Percentiles rank a stretch among this genome's conserved stretches.
These are phyloP conservation scores for Bos indicus DNA, from an alignment of 2,113 vertebrate genomes.

Conservation along the genomic window DNA sequence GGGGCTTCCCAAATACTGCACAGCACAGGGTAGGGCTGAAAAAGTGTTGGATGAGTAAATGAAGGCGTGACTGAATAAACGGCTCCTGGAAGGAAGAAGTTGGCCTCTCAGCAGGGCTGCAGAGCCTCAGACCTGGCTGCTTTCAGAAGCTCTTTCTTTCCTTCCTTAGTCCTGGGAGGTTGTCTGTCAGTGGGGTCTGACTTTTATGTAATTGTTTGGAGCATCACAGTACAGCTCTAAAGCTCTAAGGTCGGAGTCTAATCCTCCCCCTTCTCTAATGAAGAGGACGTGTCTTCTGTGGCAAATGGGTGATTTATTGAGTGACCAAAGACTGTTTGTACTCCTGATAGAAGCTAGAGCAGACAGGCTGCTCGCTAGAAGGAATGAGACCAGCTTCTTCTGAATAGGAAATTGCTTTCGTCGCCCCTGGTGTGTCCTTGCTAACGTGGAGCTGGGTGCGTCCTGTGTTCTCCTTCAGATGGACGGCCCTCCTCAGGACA, in stretches of 20 bases:
- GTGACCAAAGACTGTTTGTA: not conserved
- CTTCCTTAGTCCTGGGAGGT: not conserved
- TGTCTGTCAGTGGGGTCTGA: not conserved
- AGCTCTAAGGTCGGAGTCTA: not conserved
- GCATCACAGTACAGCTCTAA: not conserved
- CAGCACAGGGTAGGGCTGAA: not conserved
- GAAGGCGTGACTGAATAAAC: not conserved
- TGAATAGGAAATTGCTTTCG: slow-evolving; percentile 46
- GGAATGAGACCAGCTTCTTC: not conserved
- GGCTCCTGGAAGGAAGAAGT: not conserved
- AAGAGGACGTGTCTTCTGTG: slow-evolving; percentile 13
- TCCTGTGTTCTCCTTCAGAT: not conserved
- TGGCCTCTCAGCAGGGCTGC: not conserved
- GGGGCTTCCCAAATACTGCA: not conserved
- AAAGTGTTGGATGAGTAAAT: not conserved
- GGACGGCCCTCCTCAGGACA: not conserved
- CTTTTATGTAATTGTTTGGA: slow-evolving; percentile 22
- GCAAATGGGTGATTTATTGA: slow-evolving; percentile 1
- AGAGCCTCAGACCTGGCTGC: not conserved
- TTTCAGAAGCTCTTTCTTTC: slow-evolving; percentile 28
- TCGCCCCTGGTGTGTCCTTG: not conserved
- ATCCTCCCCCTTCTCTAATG: slow-evolving; percentile 21
- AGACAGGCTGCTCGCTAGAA: not conserved
- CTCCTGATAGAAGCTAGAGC: not conserved
- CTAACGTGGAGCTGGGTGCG: not conserved